Base-by-base conservation (phyloP, 2,888 invertebrate species). In the Nomada flava region DNA sequence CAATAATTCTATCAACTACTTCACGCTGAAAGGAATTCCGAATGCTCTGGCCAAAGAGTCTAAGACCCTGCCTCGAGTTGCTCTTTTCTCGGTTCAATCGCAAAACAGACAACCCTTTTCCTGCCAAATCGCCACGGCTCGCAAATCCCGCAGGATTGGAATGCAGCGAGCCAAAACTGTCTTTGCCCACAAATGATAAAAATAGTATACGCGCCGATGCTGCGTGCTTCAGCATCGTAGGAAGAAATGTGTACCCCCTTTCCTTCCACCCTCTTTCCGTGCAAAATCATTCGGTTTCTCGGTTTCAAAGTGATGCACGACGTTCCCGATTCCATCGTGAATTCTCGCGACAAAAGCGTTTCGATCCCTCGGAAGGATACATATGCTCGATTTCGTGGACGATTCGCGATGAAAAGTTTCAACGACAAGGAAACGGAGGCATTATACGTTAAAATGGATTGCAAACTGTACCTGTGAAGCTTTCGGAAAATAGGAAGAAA, bases 61-160 rank as follows among this genome's bases (percentile, higher is more conserved):
- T 26, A n/a, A 26, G 15, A 57, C 26, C 23, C 7, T 44, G 20
- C 13, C 10, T 57, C 44, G 44, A n/a, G 53, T 53, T 10, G 10
- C 13, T 29, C 74, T 44, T 65, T 57, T 3, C 50, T n/a, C 44
- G 53, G 55, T 67, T 63, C 62, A 42, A 78, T 62, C 20, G 36
- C 67, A 47, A 78, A 67, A 63, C 44, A 67, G 47, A 47, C 42
- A 74, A 60, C 65, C 47, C 53, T 67, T 62, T 15, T 15, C 53
- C 65, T 53, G 59, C 67, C 47, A 75, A 47, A 78, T 75, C 67
- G 77, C 67, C 36, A 42, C n/a, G 76, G 62, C 76, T 68, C 67
- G 78, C 78, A 76, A 78, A 78, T 78, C 78, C 67, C 62, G 53
- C 67, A 67, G 78, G 78, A 75, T 75, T 78, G 78, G 78, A 78